Evolutionary conservation across 2,113 vertebrate species (phyloP), one percentile per base, ranked within the genome.

Genomic region (Amazona guildingii): DNA sequence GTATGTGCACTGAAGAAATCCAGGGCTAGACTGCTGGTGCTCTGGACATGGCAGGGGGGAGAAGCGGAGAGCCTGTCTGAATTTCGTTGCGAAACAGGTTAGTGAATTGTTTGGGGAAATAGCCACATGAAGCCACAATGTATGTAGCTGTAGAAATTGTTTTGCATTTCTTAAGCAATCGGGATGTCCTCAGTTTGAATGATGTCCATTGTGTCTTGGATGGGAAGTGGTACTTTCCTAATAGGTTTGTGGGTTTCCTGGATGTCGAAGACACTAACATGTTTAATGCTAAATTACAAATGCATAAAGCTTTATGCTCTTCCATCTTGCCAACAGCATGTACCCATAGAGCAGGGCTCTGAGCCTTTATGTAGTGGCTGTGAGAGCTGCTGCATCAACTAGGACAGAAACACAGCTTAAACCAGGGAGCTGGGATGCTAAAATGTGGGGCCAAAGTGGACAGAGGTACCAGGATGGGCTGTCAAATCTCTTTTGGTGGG

Each of bases 381-480:
- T 13, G 19, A 43, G 33, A 77, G 72, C 33, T 72, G 33, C 37
- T 14, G 15, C 67, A 52, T 59, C 28, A 66, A 23, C 59, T 62
- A 27, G 21, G n/a, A 24, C 33, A 46, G 43, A 46, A 64, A 28
- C 16, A 16, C 12, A 4, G 11, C 48, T 49, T 37, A 35, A 68
- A 43, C 48, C 27, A 8, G 1, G 1, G 54, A 52, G 17, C 33
- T 33, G 63, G 8, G 19, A 27, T 18, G 18, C 10, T 10, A 12
- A 41, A 49, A 14, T 0, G 0, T 8, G 17, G 9, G 55, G 52
- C 27, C 6, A 0, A 61, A 24, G 31, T n/a, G 13, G 15, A 16
- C 18, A 31, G 41, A 44, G 41, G 29, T 48, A 68, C 21, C 13
- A 9, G 35, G 23, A 39, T 31, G 24, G 76, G n/a, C 19, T 72